Conservation (phyloP, 2,113 vertebrate species). For the Chauna torquata region DNA sequence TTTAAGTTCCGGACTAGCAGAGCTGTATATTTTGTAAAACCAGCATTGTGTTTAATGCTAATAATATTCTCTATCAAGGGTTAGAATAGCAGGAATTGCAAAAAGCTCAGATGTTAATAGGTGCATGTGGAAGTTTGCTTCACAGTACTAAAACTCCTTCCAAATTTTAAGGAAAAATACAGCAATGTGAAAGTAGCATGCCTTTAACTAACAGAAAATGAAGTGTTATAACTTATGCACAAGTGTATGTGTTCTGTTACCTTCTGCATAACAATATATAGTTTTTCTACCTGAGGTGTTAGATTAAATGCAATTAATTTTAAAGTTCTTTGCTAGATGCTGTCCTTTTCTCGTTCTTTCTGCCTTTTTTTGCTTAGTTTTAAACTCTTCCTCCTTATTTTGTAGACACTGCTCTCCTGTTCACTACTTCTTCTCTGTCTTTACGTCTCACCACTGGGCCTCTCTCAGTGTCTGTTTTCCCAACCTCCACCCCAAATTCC, state of each 20-base stretch:
- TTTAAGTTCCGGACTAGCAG: background rate
- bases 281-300: slow-evolving; percentile 52
- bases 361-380: slow-evolving; percentile 79
- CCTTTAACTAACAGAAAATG: background rate
- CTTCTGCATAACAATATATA: slow-evolving; percentile 52
- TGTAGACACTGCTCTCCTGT: slow-evolving; percentile 99
- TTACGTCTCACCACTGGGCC: slow-evolving; percentile 98
- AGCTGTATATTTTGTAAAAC: background rate
- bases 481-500: slow-evolving; percentile 99
- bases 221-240: background rate
- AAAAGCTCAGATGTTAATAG: background rate
- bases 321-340: slow-evolving; percentile 68
- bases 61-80: background rate
- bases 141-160: background rate
- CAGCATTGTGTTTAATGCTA: background rate
- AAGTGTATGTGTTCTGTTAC: slow-evolving; percentile 24
- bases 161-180: background rate
- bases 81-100: background rate
- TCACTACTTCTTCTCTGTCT: slow-evolving; percentile 99
- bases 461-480: slow-evolving; percentile 99
- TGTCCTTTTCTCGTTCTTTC: slow-evolving; percentile 81
- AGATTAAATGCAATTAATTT: slow-evolving; percentile 52
- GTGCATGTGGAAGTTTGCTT: background rate
- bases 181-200: slow-evolving; percentile 3
- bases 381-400: slow-evolving; percentile 86